Percentiles rank a stretch among this genome's conserved stretches.
These are phyloP conservation scores for Dufourea novaeangliae DNA, from an alignment of 1,140 invertebrate genomes.

Conservation along the genomic window DNA sequence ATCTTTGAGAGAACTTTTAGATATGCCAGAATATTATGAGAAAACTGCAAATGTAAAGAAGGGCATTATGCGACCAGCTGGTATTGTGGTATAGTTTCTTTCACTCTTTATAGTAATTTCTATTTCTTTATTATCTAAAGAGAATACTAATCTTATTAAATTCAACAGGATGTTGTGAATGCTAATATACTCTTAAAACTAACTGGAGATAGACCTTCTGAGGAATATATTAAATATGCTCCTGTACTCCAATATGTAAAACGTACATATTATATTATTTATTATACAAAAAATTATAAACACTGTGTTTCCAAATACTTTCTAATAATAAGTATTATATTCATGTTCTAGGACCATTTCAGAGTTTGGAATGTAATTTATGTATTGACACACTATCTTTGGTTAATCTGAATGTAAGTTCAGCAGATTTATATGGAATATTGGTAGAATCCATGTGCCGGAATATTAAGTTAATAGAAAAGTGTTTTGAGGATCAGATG, in stretches of 20 bases:
- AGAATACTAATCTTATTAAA: conserved; percentile 42
- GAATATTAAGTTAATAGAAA: conserved; percentile 85
- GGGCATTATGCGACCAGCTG: conserved; percentile 79
- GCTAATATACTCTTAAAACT: conserved; percentile 80
- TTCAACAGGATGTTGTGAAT: conserved; percentile 75
- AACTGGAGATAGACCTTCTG: conserved; percentile 73
- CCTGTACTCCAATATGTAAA: conserved; percentile 82
- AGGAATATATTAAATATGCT: conserved; percentile 75
- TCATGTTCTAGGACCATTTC: conserved; percentile 77
- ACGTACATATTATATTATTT: conserved; percentile 71
- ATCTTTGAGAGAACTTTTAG: conserved; percentile 83
- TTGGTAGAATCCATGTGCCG: conserved; percentile 88
- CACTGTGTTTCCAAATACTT: conserved; percentile 4
- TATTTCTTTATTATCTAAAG: conserved; percentile 6
- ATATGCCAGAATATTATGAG: conserved; percentile 73
- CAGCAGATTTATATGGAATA: conserved; percentile 86
- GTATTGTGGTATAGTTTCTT: conserved; percentile 73
- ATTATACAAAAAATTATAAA: conserved; percentile 35
- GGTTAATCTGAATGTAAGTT: conserved; percentile 84
- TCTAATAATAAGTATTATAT: conserved; percentile 52
- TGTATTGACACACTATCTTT: conserved; percentile 88
- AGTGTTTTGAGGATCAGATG: conserved; percentile 83
- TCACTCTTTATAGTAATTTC: background rate
- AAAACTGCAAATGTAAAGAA: conserved; percentile 76
- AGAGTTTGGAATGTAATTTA: conserved; percentile 82